Evolutionary conservation across 2,888 invertebrate genomes (phyloP), one percentile per base, ranked within the genome.

Genomic region (Orgyia antiqua): DNA sequence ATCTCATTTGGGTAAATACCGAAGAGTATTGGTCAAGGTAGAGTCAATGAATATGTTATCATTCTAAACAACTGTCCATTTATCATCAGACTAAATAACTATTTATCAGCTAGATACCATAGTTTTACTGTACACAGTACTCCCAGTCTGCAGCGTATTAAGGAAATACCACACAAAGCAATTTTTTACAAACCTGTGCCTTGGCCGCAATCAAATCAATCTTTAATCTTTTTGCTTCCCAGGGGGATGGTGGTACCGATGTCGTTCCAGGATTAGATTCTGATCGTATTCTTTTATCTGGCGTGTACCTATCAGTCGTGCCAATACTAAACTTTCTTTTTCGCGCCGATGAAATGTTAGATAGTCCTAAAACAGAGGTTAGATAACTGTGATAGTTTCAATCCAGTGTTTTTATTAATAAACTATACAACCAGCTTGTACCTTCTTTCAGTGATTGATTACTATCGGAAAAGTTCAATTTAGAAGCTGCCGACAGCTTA

Each of bases 151-250:
- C n/a, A n/a, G n/a, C n/a, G n/a, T n/a, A n/a, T n/a, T n/a, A n/a
- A n/a, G n/a, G n/a, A n/a, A n/a, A n/a, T n/a, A n/a, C n/a, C n/a
- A n/a, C n/a, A n/a, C n/a, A n/a, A n/a, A n/a, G n/a, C n/a, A n/a
- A n/a, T 15, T 4, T 15, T 15, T 15, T 15, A 4, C 6, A 15
- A 4, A 15, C 89, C 73, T 88, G 83, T 13, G 88, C 82, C 54
- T 86, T 88, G 0, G 91, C 88, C 53, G 89, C 91, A 36, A 92
- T 77, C 27, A 92, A 70, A 67, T 93, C 92, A 15, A 89, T 88
- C 57, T 91, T 89, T 46, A 92, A 51, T 27, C 89, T 79, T 36
- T 90, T 88, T 3, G 88, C 73, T 67, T 93, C 92, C 88, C 92
- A 91, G 0, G 93, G 92, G 1, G 91, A 91, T 1, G 87, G 68